Evolutionary conservation across 92 coral and sea anemone genomes (phyloP).

Genomic region (Plumapathes pennacea): DNA sequence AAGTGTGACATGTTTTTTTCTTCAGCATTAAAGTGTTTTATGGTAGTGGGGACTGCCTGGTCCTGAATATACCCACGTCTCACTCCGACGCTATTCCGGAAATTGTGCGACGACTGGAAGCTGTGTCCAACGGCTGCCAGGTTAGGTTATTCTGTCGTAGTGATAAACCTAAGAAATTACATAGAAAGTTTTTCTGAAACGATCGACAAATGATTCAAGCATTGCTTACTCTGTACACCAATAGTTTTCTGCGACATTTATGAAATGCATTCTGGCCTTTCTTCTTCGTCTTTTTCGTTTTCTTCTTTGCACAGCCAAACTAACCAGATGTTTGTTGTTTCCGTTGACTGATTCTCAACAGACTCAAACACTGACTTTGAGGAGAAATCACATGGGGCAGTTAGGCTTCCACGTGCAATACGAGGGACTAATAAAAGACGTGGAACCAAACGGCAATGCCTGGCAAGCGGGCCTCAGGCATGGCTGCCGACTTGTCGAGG

Average conservation of each 20-base stretch:
- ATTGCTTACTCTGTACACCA: no score
- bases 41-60: constrained; percentile 95
- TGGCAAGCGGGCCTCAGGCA: constrained; percentile 89
- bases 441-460: constrained; percentile 83
- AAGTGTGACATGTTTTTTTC: not conserved
- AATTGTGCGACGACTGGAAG: constrained; percentile 86
- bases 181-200: no score
- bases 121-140: constrained; percentile 98
- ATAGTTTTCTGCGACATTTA: no score
- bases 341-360: no score
- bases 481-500: constrained; percentile 95
- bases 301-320: no score
- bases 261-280: no score
- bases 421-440: constrained; percentile 96
- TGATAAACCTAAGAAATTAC: not conserved
- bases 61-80: constrained; percentile 80
- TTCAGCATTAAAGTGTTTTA: constrained; percentile 93
- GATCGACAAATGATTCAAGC: no score
- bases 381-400: constrained; percentile 85
- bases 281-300: not conserved
- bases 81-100: constrained; percentile 94
- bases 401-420: constrained; percentile 96
- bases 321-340: no score
- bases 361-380: constrained; percentile 87
- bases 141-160: constrained; percentile 28